Conservation (phyloP, 2,888 invertebrate species). For the Protodeltote pygarga region DNA sequence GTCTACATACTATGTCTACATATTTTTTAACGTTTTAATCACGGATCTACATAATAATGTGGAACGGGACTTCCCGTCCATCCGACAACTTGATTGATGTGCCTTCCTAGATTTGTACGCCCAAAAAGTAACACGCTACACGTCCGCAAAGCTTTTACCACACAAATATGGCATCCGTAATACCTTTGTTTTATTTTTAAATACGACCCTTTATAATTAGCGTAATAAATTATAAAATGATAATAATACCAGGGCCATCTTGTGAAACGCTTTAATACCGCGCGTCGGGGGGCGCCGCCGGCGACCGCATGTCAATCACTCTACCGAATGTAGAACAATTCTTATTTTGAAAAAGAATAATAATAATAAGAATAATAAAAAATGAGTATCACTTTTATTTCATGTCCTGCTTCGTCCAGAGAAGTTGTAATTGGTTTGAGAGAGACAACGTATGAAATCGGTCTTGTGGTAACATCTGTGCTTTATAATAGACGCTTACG, state of each 20-base stretch:
- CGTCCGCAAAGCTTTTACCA: constrained; percentile 78
- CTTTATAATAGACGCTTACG: constrained; percentile 86
- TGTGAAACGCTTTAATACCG: constrained; percentile 80
- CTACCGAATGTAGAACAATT: constrained; percentile 84
- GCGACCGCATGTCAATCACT: constrained; percentile 86
- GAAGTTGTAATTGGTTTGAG: constrained; percentile 56
- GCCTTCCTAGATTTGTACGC: constrained; percentile 83
- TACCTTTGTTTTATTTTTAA: constrained; percentile 85
- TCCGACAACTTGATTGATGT: constrained; percentile 86
- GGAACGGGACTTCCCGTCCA: constrained; percentile 81
- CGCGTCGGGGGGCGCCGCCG: constrained; percentile 80
- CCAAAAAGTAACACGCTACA: constrained; percentile 79
- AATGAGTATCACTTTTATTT: constrained; percentile 81
- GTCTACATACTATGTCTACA: constrained; percentile 76
- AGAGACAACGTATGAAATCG: constrained; percentile 71
- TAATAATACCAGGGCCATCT: constrained; percentile 84
- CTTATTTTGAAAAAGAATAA: constrained; percentile 84
- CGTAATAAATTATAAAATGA: constrained; percentile 87
- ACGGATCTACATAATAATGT: constrained; percentile 83
- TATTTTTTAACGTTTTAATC: constrained; percentile 81
- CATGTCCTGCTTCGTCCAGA: constrained; percentile 66
- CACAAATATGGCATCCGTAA: constrained; percentile 75
- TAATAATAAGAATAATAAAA: no score
- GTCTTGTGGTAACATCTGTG: constrained; percentile 85
- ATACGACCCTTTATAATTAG: constrained; percentile 84